These are phyloP conservation scores for Phylloscopus trochilus DNA, from an alignment of 2,113 vertebrate genomes.

Conservation along the genomic window DNA sequence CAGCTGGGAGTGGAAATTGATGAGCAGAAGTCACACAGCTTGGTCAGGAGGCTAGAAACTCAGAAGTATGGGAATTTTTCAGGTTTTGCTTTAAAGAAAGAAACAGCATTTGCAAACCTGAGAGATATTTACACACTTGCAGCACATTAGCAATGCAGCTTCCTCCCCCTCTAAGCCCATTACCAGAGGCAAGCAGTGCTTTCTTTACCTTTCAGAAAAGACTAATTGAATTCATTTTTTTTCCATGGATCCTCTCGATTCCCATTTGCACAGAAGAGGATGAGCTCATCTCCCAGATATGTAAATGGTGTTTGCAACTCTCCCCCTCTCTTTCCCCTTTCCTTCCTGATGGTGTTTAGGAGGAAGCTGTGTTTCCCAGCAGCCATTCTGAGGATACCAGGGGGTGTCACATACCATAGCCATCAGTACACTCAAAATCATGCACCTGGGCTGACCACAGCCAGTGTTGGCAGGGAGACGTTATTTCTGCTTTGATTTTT, in stretches of 20 bases:
- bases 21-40: background rate
- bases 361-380: background rate
- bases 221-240: background rate
- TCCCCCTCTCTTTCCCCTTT: background rate
- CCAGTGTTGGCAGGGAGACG: background rate
- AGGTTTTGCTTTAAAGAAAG: background rate
- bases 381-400: rapidly evolving
- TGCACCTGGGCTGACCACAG: background rate
- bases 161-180: background rate
- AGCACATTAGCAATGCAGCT: background rate
- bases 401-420: background rate
- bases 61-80: background rate
- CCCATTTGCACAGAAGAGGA: background rate
- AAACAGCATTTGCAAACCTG: background rate
- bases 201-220: background rate
- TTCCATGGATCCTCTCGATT: background rate
- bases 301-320: background rate
- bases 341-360: rapidly evolving
- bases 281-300: conserved; percentile 11
- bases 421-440: background rate
- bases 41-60: background rate
- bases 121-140: background rate
- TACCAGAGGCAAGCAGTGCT: background rate
- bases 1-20: background rate
- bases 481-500: background rate